Conservation (phyloP, 2,888 invertebrate species). For the Tiphia femorata region DNA sequence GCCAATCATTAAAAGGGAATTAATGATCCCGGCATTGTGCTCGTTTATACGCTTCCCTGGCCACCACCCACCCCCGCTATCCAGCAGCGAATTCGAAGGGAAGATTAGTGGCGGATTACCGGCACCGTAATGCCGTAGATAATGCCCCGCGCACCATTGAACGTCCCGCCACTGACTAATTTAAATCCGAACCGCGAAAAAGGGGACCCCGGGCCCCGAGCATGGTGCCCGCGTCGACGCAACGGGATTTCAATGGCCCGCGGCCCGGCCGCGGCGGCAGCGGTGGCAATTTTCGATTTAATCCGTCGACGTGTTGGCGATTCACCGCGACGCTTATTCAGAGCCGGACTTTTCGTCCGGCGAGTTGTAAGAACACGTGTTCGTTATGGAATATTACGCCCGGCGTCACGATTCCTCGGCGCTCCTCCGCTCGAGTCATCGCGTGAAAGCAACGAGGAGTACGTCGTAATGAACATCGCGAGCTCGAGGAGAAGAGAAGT, state of each 20-base stretch:
- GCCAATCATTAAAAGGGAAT: slow-evolving; percentile 50
- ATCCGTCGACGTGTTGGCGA: slow-evolving; percentile 17
- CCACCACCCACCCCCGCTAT: slow-evolving; percentile 27
- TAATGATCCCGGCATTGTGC: slow-evolving; percentile 40
- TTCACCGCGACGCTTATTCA: slow-evolving; percentile 4
- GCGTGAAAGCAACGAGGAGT: too few species aligned
- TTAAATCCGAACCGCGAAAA: slow-evolving; percentile 39
- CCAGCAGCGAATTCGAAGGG: slow-evolving; percentile 25
- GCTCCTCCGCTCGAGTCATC: too few species aligned
- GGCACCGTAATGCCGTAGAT: slow-evolving; percentile 35
- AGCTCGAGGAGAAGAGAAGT: background rate
- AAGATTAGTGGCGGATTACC: slow-evolving; percentile 53
- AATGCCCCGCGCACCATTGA: slow-evolving; percentile 42
- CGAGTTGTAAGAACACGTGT: slow-evolving; percentile 18
- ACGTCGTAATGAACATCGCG: background rate
- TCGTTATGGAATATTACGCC: slow-evolving; percentile 26
- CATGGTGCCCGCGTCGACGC: background rate
- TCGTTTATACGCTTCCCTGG: slow-evolving; percentile 30
- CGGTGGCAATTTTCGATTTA: slow-evolving; percentile 37
- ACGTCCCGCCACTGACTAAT: slow-evolving; percentile 38
- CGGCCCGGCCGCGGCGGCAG: background rate
- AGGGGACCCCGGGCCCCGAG: slow-evolving; percentile 13
- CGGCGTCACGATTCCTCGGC: too few species aligned
- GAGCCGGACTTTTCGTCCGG: background rate
- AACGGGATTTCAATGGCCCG: slow-evolving; percentile 19